A percentile compares a stretch with the other conserved stretches of the same genome.
These are phyloP conservation scores for Danionella cerebrum DNA, from an alignment of 2,113 vertebrate genomes.

Conservation along the genomic window DNA sequence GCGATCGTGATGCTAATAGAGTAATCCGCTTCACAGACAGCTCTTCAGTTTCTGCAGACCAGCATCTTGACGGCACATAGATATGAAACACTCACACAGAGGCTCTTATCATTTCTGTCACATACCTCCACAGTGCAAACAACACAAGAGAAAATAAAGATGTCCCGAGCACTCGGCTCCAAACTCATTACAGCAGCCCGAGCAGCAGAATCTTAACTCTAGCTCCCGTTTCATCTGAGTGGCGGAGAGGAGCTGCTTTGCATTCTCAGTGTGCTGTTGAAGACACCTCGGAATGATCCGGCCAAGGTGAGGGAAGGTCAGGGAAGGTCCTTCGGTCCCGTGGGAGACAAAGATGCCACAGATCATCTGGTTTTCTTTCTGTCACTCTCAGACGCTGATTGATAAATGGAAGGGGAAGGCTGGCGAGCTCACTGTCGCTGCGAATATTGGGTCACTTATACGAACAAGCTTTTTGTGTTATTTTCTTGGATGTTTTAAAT, in stretches of 20 bases:
- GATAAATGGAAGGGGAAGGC: not conserved
- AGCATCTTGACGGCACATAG: not conserved
- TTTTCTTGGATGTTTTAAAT: no score
- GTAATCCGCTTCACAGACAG: not conserved
- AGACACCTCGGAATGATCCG: not conserved
- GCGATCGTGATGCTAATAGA: not conserved
- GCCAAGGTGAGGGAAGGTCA: constrained; percentile 52
- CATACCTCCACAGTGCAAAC: not conserved
- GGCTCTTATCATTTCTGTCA: not conserved
- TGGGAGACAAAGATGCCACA: constrained; percentile 47
- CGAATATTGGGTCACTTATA: no score
- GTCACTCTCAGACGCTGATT: not conserved
- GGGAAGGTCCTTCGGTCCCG: constrained; percentile 27
- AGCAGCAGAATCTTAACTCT: not conserved
- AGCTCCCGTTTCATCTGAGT: not conserved
- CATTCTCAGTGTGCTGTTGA: not conserved
- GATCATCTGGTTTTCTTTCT: constrained; percentile 43
- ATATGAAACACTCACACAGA: not conserved
- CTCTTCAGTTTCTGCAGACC: not conserved
- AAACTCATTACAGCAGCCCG: not conserved
- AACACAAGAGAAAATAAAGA: not conserved
- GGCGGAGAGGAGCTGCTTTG: not conserved
- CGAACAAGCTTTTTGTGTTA: no score
- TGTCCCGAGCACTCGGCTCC: not conserved
- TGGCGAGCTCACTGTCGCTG: no score